Evolutionary conservation across 2,888 invertebrate species (phyloP).

Genomic region (Spodoptera littoralis): DNA sequence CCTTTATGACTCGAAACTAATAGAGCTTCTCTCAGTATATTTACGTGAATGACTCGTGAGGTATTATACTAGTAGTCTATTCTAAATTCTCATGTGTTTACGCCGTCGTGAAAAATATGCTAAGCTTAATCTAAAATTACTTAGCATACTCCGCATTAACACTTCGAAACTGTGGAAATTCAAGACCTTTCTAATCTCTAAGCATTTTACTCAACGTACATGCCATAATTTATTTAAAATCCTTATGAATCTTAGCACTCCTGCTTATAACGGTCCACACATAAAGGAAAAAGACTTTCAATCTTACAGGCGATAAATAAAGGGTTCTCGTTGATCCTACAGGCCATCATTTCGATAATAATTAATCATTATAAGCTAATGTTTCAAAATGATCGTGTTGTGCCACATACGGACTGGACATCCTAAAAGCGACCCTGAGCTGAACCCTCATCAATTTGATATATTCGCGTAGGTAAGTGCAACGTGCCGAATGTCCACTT

Average conservation of each 20-base stretch:
- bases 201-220: conserved; percentile 40
- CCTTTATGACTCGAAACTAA: no score
- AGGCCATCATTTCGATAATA: conserved; percentile 56
- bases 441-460: conserved; percentile 71
- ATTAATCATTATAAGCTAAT: conserved; percentile 67
- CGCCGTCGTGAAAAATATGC: not conserved
- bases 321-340: conserved; percentile 36
- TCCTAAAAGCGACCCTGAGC: conserved; percentile 32
- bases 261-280: conserved; percentile 30
- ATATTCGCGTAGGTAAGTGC: conserved; percentile 60
- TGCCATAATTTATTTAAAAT: conserved; percentile 45
- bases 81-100: no score
- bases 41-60: no score
- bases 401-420: conserved; percentile 43
- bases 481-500: conserved; percentile 43
- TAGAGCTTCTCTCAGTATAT: no score
- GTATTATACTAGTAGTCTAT: no score
- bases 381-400: conserved; percentile 54
- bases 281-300: conserved; percentile 52
- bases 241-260: conserved; percentile 37
- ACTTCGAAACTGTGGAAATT: conserved; percentile 32
- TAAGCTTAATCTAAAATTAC: conserved; percentile 12
- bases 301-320: conserved; percentile 53
- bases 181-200: conserved; percentile 31
- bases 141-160: conserved; percentile 42